Conservation (phyloP, 2,888 invertebrate genomes). For the Campoplex nolae region DNA sequence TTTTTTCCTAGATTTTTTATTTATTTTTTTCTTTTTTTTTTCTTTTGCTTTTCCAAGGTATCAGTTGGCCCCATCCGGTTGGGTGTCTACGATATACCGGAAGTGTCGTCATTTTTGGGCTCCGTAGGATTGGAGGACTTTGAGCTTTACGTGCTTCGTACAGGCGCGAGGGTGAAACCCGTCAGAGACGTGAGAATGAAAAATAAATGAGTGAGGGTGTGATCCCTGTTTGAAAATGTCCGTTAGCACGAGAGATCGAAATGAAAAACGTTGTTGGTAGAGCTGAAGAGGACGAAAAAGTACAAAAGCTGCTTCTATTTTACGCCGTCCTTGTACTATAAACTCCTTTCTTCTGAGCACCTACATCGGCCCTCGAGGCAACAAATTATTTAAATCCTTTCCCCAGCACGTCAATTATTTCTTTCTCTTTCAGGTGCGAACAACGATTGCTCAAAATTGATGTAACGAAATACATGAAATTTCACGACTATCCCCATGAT, state of each 20-base stretch:
- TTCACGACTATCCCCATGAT: neutral
- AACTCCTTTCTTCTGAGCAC: neutral
- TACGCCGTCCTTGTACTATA: neutral
- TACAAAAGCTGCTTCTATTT: constrained; percentile 13
- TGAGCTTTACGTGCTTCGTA: constrained; percentile 9
- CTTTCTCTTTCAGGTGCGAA: neutral
- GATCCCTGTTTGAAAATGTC: constrained; percentile 12
- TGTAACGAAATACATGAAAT: neutral
- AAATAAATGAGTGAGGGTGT: constrained; percentile 1
- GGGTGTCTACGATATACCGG: constrained; percentile 46
- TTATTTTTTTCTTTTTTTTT: too few species aligned
- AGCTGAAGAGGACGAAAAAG: neutral
- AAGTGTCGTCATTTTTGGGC: constrained; percentile 41
- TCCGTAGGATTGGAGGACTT: neutral
- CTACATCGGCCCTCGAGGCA: neutral
- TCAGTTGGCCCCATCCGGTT: constrained; percentile 34
- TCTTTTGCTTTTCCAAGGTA: constrained; percentile 3
- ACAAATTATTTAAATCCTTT: neutral
- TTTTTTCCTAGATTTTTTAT: constrained; percentile 23
- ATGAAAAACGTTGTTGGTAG: constrained; percentile 10
- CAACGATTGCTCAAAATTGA: neutral
- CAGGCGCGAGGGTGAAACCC: neutral
- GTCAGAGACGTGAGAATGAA: constrained; percentile 6
- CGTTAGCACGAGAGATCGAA: constrained; percentile 18
- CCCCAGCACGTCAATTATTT: neutral